Percentiles rank a stretch among this genome's conserved stretches.
phyloP scores from a whole-genome alignment of 2,888 invertebrate species.

The Octonoba sinensis region DNA sequence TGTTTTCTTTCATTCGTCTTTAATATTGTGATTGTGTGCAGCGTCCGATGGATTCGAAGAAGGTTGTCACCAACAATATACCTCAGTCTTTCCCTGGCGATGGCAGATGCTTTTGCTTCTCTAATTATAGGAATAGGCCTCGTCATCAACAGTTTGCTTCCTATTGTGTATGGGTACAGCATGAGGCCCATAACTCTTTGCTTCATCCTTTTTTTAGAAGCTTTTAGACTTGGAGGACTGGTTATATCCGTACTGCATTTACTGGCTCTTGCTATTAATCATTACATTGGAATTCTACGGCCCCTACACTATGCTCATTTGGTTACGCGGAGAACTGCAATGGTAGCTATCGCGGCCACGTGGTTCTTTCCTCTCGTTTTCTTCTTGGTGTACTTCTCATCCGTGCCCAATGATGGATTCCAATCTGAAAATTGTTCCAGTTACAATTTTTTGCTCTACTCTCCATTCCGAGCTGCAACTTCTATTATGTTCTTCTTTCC shows the following conservation, averaged over 20 bases:
- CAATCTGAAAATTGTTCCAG: constrained; percentile 63
- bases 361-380: constrained; percentile 76
- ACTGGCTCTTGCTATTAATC: constrained; percentile 77
- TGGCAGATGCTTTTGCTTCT: constrained; percentile 76
- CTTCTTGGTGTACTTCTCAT: constrained; percentile 74
- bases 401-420: constrained; percentile 72
- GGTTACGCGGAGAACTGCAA: constrained; percentile 75
- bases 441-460: constrained; percentile 70
- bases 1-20: constrained; percentile 75
- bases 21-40: constrained; percentile 75
- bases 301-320: constrained; percentile 78
- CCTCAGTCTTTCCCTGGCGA: constrained; percentile 71
- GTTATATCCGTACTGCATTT: constrained; percentile 78
- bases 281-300: constrained; percentile 77
- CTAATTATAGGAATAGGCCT: constrained; percentile 74
- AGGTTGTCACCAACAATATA: constrained; percentile 70
- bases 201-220: constrained; percentile 70
- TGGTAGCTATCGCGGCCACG: constrained; percentile 73
- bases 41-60: constrained; percentile 75
- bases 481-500: constrained; percentile 76
- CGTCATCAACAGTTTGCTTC: constrained; percentile 75
- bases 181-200: constrained; percentile 71
- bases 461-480: constrained; percentile 74
- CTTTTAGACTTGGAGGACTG: constrained; percentile 75
- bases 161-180: constrained; percentile 69